Evolutionary conservation across 1,140 invertebrate species (phyloP), one percentile per base, ranked within the genome.

Genomic region (Galendromus occidentalis): DNA sequence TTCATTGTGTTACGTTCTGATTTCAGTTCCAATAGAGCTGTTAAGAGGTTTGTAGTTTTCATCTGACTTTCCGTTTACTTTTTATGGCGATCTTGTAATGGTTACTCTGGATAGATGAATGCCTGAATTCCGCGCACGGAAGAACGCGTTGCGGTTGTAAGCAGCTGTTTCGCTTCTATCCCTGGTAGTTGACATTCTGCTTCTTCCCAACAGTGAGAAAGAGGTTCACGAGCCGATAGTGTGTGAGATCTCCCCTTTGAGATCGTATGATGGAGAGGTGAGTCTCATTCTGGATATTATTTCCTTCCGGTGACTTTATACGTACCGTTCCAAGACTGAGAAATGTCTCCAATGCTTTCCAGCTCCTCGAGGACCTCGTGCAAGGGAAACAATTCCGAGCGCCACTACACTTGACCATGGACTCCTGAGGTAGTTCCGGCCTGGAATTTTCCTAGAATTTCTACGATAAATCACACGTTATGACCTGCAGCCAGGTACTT

Each of bases 221-320:
- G 71, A 72, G 39, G 79, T 81, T 25, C 68, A 71, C 25, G 80
- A 83, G 30, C 78, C 84, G 47, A 80, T 89, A 45, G 78, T 84
- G 42, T 83, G 87, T 71, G 93, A 98, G 79, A 86, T 97, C 67
- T 94, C 91, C 29, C 91, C 93, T 14, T 75, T 94, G 0, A 75
- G 94, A 0, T 91, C 90, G 0, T 96, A 95, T 71, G 83, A 83
- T 55, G 93, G 93, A 5, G 93, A 94, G 67, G 70, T 69, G 66
- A 65, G 51, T 66, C 44, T 66, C n/a, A n/a, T n/a, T n/a, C n/a
- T 5, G 5, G 18, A 44, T 22, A 12, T 25, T 14, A 17, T 44
- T 51, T 42, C 20, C 42, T 30, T 17, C 18, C n/a, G n/a, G n/a
- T 67, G 12, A 47, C 47, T 30, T 20, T 22, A 33, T 42, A 18